phyloP scores from a whole-genome alignment of 2,113 vertebrate species.

The Junco hyemalis region DNA sequence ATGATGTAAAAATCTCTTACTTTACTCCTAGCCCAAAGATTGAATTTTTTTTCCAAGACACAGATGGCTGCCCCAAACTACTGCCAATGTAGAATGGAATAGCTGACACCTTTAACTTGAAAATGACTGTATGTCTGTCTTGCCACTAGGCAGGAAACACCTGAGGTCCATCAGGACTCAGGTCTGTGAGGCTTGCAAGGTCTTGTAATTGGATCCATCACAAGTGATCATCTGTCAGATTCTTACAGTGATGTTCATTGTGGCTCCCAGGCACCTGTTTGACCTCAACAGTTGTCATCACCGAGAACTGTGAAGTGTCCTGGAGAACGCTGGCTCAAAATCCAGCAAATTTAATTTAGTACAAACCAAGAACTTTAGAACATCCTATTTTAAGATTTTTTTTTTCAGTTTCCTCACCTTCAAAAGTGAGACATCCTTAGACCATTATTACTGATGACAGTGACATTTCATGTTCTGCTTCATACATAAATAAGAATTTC shows the following conservation, averaged over 20 bases:
- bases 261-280: background rate
- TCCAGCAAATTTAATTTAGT: background rate
- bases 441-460: background rate
- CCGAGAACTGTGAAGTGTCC: fast-evolving
- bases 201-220: background rate
- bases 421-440: background rate
- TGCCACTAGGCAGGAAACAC: background rate
- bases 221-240: background rate
- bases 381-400: background rate
- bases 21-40: background rate
- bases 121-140: background rate
- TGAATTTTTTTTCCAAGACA: background rate
- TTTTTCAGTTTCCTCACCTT: background rate
- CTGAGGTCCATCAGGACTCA: background rate
- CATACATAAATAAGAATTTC: background rate
- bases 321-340: background rate
- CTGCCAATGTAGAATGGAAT: background rate
- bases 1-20: background rate
- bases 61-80: background rate
- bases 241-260: background rate
- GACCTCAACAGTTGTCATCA: background rate
- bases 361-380: background rate
- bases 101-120: background rate
- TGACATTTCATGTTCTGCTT: background rate
- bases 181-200: background rate